Evolutionary conservation across 1,140 invertebrate genomes (phyloP).

Genomic region (Hermetia illucens): DNA sequence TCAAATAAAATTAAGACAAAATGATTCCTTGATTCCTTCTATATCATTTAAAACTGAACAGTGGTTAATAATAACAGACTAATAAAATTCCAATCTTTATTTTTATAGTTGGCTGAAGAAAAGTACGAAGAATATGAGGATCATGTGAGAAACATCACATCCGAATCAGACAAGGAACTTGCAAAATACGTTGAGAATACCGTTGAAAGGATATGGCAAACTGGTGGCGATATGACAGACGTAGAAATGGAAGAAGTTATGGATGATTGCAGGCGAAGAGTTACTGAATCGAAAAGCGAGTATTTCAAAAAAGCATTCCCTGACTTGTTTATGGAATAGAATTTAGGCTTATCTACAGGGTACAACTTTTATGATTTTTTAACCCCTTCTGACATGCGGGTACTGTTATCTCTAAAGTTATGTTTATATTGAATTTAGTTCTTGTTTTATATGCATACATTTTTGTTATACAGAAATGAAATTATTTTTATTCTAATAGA

Average conservation of each 20-base stretch:
- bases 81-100: not conserved
- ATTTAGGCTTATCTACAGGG: too few relatives aligned
- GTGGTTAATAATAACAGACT: constrained; percentile 2
- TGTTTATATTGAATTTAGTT: too few relatives aligned
- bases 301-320: constrained; percentile 14
- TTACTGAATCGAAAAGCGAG: constrained; percentile 13
- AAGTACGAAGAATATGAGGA: constrained; percentile 28
- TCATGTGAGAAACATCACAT: constrained; percentile 21
- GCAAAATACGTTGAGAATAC: constrained; percentile 22
- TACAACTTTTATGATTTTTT: too few relatives aligned
- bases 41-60: not conserved
- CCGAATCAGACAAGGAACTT: constrained; percentile 17
- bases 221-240: constrained; percentile 23
- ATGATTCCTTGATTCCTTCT: too few relatives aligned
- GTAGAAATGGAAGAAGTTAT: constrained; percentile 22
- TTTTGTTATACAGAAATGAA: too few relatives aligned
- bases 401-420: too few relatives aligned
- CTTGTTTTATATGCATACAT: too few relatives aligned
- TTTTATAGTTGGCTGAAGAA: constrained; percentile 15
- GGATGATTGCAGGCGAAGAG: constrained; percentile 10
- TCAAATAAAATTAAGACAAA: too few relatives aligned
- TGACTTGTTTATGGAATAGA: not conserved
- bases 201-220: constrained; percentile 19
- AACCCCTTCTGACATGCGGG: too few relatives aligned
- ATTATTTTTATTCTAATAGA: too few relatives aligned